A percentile compares a stretch with the other conserved stretches of the same genome.
Conservation (phyloP, 2,888 invertebrate genomes). For the Pachliopta kotzebuea region DNA sequence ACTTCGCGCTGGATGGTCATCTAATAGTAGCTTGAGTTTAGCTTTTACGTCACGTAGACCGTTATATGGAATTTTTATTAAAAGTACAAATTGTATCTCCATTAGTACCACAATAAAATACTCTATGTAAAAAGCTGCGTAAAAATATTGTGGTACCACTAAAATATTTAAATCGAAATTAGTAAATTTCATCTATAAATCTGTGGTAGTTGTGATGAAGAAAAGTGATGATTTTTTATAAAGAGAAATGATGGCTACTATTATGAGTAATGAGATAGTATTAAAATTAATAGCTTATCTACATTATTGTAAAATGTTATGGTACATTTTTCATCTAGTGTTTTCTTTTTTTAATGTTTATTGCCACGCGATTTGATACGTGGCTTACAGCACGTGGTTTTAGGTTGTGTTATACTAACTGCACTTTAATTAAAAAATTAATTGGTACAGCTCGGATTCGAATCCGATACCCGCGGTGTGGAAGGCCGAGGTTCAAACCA, state of each 20-base stretch:
- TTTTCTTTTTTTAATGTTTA: too few relatives aligned
- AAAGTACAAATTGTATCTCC: conserved; percentile 2
- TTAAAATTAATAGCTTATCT: not conserved
- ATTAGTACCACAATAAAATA: conserved; percentile 12
- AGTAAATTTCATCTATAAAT: not conserved
- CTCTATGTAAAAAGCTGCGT: conserved; percentile 9
- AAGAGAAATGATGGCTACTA: too few relatives aligned
- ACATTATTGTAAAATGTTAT: not conserved
- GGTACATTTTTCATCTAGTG: not conserved
- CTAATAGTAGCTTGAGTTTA: not conserved
- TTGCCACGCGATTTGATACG: too few relatives aligned
- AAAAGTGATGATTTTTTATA: too few relatives aligned
- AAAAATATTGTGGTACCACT: conserved; percentile 1
- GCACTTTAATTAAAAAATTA: too few relatives aligned
- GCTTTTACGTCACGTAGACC: conserved; percentile 4
- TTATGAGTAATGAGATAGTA: not conserved
- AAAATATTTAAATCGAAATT: conserved; percentile 1
- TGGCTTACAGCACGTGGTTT: too few relatives aligned
- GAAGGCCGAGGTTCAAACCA: too few relatives aligned
- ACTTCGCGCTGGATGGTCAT: not conserved
- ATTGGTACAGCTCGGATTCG: too few relatives aligned
- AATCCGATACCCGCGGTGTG: too few relatives aligned
- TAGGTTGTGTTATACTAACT: too few relatives aligned
- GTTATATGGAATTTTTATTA: conserved; percentile 6
- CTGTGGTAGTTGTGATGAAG: not conserved